Percentiles rank a stretch among this genome's conserved stretches.
These are phyloP conservation scores for Oxycera nigricornis DNA, from an alignment of 2,888 invertebrate genomes.

Conservation along the genomic window DNA sequence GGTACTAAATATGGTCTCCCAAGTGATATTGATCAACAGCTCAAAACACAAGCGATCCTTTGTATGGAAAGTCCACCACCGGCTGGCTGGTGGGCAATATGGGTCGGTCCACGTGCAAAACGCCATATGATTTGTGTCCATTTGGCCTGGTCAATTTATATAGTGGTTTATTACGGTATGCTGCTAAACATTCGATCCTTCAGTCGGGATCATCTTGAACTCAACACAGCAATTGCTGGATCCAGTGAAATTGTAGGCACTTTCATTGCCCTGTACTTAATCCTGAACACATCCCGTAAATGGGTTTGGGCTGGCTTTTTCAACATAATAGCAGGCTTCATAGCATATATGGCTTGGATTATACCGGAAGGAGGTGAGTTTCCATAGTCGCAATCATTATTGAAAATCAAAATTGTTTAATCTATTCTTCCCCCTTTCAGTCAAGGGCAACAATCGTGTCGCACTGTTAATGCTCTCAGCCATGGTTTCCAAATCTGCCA, in stretches of 20 bases:
- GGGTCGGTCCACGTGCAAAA: conserved; percentile 59
- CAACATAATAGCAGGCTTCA: conserved; percentile 58
- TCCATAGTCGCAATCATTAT: background rate
- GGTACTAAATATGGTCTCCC: conserved; percentile 59
- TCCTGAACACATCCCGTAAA: conserved; percentile 58
- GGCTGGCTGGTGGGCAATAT: conserved; percentile 60
- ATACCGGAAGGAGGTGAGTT: conserved; percentile 56
- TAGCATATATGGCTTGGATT: conserved; percentile 60
- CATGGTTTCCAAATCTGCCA: conserved; percentile 62
- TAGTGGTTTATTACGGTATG: conserved; percentile 63
- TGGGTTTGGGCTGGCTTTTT: conserved; percentile 61
- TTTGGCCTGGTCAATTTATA: conserved; percentile 60
- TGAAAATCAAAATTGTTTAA: background rate
- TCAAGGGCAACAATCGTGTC: conserved; percentile 55
- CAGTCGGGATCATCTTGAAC: conserved; percentile 61
- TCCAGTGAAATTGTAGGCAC: conserved; percentile 60
- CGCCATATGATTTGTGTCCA: conserved; percentile 60
- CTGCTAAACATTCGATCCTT: conserved; percentile 63
- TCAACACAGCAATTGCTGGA: conserved; percentile 62
- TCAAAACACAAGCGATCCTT: conserved; percentile 60
- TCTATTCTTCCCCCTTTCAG: conserved; percentile 46
- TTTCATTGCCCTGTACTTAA: conserved; percentile 59
- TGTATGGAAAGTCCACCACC: conserved; percentile 59
- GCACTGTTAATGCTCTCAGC: conserved; percentile 60
- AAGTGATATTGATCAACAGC: conserved; percentile 59